A percentile compares a stretch with the other conserved stretches of the same genome.
These are phyloP conservation scores for Tiaroga cobitis DNA, from an alignment of 2,797 vertebrate species.

Conservation along the genomic window DNA sequence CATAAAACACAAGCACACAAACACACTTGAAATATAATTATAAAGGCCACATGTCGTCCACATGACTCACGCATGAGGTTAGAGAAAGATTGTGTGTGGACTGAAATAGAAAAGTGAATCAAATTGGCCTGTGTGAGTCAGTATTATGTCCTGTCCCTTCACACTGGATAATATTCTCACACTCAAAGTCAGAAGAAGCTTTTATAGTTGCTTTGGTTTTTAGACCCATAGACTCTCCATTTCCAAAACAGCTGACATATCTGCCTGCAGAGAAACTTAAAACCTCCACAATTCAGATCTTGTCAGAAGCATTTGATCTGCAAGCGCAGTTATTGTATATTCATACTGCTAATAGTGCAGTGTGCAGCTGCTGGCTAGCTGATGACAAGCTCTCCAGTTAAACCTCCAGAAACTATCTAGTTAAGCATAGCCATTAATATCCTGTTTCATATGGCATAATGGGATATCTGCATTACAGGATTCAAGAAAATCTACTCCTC, in stretches of 20 bases:
- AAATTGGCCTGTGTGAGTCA: conserved; percentile 40
- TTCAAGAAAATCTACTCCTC: conserved; percentile 26
- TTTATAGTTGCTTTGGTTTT: conserved; percentile 53
- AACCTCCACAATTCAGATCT: conserved; percentile 38
- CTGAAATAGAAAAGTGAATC: conserved; percentile 42
- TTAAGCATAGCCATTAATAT: conserved; percentile 53
- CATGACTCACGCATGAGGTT: conserved; percentile 33
- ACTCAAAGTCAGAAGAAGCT: conserved; percentile 34
- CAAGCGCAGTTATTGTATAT: conserved; percentile 45
- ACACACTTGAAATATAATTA: conserved; percentile 26
- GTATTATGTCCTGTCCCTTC: conserved; percentile 35
- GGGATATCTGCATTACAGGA: conserved; percentile 41
- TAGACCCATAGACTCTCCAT: conserved; percentile 32
- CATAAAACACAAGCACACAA: conserved; percentile 30
- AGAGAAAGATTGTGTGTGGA: conserved; percentile 1
- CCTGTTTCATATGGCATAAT: conserved; percentile 45
- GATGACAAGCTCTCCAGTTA: conserved; percentile 50
- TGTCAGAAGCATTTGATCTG: conserved; percentile 47
- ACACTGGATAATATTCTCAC: conserved; percentile 25
- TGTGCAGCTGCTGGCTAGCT: conserved; percentile 46
- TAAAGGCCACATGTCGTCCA: conserved; percentile 28
- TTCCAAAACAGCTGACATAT: conserved; percentile 41
- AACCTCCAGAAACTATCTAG: conserved; percentile 45
- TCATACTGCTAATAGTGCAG: conserved; percentile 41
- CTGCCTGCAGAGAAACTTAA: conserved; percentile 36